These are phyloP conservation scores for Mus pahari DNA, from an alignment of 2,113 vertebrate species.

Conservation along the genomic window DNA sequence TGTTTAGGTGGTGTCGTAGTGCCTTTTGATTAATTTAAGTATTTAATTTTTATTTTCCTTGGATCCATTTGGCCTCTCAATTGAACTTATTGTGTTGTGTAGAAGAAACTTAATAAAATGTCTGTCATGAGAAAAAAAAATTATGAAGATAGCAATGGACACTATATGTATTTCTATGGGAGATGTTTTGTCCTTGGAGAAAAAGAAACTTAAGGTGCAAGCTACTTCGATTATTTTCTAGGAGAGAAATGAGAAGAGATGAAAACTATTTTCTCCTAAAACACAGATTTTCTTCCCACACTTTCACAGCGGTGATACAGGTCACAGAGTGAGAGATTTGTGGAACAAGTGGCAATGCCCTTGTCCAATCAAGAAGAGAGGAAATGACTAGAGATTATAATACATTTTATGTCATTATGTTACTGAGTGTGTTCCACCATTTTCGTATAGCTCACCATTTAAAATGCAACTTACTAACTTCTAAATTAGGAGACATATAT, in stretches of 20 bases:
- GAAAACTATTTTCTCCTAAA: not conserved
- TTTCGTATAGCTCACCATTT: not conserved
- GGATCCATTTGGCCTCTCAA: too few relatives aligned
- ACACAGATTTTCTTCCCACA: not conserved
- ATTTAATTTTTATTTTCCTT: too few relatives aligned
- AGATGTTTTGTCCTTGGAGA: not conserved
- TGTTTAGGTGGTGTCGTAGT: too few relatives aligned
- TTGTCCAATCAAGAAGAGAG: not conserved
- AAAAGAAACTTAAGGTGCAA: not conserved
- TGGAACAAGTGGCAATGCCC: not conserved
- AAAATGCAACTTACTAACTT: conserved; percentile 21
- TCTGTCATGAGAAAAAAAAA: too few relatives aligned
- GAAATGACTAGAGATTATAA: conserved; percentile 44
- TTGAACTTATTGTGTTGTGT: too few relatives aligned
- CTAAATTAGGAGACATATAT: not conserved
- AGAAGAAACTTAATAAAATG: too few relatives aligned
- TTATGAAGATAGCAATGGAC: not conserved
- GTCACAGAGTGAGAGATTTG: not conserved
- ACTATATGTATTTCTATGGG: not conserved
- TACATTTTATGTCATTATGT: conserved; percentile 1
- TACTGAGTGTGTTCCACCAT: not conserved
- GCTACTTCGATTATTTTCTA: not conserved
- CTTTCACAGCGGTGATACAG: not conserved
- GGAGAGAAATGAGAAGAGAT: not conserved
- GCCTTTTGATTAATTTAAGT: too few relatives aligned